Evolutionary conservation across 2,888 invertebrate species (phyloP).

Genomic region (Amphipoea lucens): DNA sequence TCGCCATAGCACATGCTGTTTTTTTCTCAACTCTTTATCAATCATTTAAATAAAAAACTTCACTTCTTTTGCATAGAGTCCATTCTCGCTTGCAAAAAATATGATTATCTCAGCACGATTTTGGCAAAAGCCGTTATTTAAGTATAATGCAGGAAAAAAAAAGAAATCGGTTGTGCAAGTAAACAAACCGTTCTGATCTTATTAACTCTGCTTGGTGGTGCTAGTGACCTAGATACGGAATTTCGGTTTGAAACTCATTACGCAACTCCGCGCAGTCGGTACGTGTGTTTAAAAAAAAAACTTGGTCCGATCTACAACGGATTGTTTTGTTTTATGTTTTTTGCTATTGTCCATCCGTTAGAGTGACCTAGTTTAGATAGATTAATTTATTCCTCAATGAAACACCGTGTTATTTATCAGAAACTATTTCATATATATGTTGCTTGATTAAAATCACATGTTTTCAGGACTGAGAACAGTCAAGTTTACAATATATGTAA

Average conservation of each 20-base stretch:
- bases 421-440: neutral
- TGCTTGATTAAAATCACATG: neutral
- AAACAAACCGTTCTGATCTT: conserved; percentile 74
- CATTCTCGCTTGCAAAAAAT: conserved; percentile 20
- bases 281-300: conserved; percentile 47
- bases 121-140: conserved; percentile 63
- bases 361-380: conserved; percentile 36
- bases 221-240: conserved; percentile 72
- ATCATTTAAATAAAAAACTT: conserved; percentile 11
- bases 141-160: conserved; percentile 59
- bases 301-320: conserved; percentile 9
- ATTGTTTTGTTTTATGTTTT: conserved; percentile 35
- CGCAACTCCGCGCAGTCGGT: conserved; percentile 65
- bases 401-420: neutral
- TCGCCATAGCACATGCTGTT: conserved; percentile 18
- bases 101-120: conserved; percentile 28
- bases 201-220: conserved; percentile 63
- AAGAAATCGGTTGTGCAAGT: conserved; percentile 74
- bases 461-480: conserved; percentile 1
- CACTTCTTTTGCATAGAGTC: conserved; percentile 10
- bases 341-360: conserved; percentile 28
- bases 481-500: neutral
- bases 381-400: neutral
- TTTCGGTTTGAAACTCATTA: conserved; percentile 69
- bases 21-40: conserved; percentile 7